These are phyloP conservation scores for Coptodon rendalli DNA, from an alignment of 2,113 vertebrate species.

Conservation along the genomic window DNA sequence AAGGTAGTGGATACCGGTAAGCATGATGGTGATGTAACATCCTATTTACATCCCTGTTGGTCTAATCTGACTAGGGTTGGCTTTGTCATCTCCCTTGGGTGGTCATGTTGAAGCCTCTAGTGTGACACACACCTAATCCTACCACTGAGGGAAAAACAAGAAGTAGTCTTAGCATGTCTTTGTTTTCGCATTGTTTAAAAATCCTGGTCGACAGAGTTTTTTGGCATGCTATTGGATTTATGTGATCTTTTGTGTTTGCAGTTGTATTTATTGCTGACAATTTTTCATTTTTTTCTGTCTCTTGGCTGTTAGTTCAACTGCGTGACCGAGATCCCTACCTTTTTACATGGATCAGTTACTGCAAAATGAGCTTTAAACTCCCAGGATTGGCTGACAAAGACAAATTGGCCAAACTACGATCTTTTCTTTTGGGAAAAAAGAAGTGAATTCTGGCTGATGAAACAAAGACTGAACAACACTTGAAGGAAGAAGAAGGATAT, in stretches of 20 bases:
- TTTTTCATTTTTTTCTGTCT: neutral
- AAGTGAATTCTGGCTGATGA: neutral
- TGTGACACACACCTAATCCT: constrained; percentile 28
- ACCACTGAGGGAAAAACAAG: neutral
- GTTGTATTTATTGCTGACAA: neutral
- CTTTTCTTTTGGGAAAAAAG: neutral
- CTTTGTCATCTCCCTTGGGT: constrained; percentile 50
- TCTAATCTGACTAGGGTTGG: constrained; percentile 46
- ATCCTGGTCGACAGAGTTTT: neutral
- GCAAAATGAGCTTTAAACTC: constrained; percentile 20
- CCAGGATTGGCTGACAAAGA: neutral
- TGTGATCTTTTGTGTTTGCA: neutral
- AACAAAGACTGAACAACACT: neutral
- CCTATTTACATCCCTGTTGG: constrained; percentile 59
- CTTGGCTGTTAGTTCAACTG: neutral
- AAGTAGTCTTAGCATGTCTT: neutral
- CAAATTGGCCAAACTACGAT: neutral
- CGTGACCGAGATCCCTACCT: neutral
- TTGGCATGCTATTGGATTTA: neutral
- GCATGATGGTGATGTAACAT: constrained; percentile 56
- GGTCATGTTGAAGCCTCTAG: constrained; percentile 20
- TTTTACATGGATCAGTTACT: neutral
- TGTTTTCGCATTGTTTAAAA: neutral
- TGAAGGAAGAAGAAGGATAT: neutral
- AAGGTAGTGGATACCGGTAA: constrained; percentile 16